These are phyloP conservation scores for Tychaedon coryphoeus DNA, from an alignment of 2,113 vertebrate species.

Conservation along the genomic window DNA sequence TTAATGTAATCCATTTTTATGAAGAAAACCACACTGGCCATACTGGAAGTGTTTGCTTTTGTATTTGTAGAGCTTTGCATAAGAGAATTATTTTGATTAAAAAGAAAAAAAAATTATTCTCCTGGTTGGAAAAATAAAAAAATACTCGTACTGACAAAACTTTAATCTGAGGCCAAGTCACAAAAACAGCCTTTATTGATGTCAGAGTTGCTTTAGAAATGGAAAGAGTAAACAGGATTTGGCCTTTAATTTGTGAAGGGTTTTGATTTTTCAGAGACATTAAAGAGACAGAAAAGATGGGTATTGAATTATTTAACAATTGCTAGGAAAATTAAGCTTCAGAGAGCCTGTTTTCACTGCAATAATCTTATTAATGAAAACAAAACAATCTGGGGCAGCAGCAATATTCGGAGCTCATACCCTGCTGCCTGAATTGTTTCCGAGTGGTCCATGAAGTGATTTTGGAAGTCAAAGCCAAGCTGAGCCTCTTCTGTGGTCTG, in stretches of 20 bases:
- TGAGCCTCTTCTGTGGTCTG: slow-evolving; percentile 16
- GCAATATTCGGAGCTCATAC: not conserved
- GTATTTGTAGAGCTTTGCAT: not conserved
- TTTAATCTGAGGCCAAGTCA: slow-evolving; percentile 33
- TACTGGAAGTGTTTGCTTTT: not conserved
- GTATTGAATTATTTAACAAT: slow-evolving; percentile 66
- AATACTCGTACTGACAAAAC: not conserved
- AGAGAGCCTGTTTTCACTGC: slow-evolving; percentile 7
- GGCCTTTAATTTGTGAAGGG: slow-evolving; percentile 49
- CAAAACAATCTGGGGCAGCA: slow-evolving; percentile 1
- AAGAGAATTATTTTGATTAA: not conserved
- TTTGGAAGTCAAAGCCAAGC: not conserved
- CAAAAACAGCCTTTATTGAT: not conserved
- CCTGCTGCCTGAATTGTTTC: slow-evolving; percentile 3
- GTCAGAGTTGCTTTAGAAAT: slow-evolving; percentile 34
- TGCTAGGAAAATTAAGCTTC: slow-evolving; percentile 36
- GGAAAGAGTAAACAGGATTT: slow-evolving; percentile 52
- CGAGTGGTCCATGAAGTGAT: not conserved
- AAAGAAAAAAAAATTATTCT: not conserved
- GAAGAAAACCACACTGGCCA: not conserved
- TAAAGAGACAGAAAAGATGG: slow-evolving; percentile 52
- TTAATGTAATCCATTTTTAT: not conserved
- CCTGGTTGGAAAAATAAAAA: not conserved
- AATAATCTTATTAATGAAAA: slow-evolving; percentile 48
- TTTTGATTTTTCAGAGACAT: slow-evolving; percentile 31